Base-by-base conservation (phyloP, 2,888 invertebrate genomes). In the Fabriciana adippe region DNA sequence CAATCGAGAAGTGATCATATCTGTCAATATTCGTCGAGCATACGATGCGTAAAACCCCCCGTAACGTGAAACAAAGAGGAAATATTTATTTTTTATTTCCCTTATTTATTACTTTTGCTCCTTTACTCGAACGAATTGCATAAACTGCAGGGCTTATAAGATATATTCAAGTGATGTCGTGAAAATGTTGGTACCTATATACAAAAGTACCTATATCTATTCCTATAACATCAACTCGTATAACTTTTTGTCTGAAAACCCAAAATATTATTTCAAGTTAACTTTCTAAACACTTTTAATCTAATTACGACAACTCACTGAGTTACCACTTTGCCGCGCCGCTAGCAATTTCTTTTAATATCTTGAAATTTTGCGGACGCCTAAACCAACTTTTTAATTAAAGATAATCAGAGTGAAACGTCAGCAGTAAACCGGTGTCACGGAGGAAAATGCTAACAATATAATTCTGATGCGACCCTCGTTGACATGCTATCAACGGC, bases 1-100 rank as follows among this genome's bases (percentile, higher is more conserved):
- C 93, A 93, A 91, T 88, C 79, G 85, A 84, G 85, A 89, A 89
- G 88, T 88, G 90, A 92, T 91, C 92, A 92, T 92, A 92, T 91
- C 88, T 92, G 93, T 93, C 92, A 92, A 92, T 92, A 91, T 88
- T 89, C 86, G 84, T 88, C 82, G 86, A 86, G 82, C 81, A 84
- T 84, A 85, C 84, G 81, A 89, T 88, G 86, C 85, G 79, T 88
- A 88, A 83, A 84, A 83, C 76, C 79, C 76, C 77, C 79, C 80
- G 76, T 74, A 76, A 77, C 75, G 72, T 67, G 74, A 70, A 74
- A 75, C 74, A 80, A 81, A 79, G 80, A 73, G 74, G 71, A 75
- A 75, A 80, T 75, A 64, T 73, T 74, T 61, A 61, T 71, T 73
- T 68, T 66, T 50, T 48, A 69, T 69, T 56, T 16, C n/a, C 57